Evolutionary conservation across 2,797 vertebrate genomes (phyloP).

Genomic region (Sandelia bainsii): DNA sequence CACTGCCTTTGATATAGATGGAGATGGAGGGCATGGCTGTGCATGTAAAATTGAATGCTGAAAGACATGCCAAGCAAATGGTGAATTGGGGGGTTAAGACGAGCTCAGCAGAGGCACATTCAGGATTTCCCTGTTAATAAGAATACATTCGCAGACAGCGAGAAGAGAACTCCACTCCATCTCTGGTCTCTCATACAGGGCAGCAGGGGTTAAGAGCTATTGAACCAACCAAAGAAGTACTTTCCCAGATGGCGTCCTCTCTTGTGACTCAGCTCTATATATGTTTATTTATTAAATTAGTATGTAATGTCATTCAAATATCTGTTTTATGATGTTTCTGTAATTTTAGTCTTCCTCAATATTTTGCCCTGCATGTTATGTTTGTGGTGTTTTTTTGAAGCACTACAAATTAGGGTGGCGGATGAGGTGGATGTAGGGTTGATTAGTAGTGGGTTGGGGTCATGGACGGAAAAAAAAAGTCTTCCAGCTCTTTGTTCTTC

Average conservation of each 20-base stretch:
- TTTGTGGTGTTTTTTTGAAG: conserved; percentile 6
- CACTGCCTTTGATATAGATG: conserved; percentile 74
- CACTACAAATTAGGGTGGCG: not conserved
- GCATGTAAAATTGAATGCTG: conserved; percentile 75
- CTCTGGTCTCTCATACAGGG: conserved; percentile 9
- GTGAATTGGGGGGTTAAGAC: conserved; percentile 66
- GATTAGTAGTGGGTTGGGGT: conserved; percentile 21
- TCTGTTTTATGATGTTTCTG: not conserved
- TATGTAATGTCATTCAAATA: not conserved
- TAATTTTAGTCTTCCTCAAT: not conserved
- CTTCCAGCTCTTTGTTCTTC: conserved; percentile 38
- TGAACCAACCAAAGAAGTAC: conserved; percentile 28
- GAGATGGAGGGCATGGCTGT: conserved; percentile 62
- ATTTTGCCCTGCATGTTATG: conserved; percentile 5
- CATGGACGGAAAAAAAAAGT: conserved; percentile 17
- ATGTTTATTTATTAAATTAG: conserved; percentile 4
- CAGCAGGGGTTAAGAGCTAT: conserved; percentile 47
- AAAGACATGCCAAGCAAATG: conserved; percentile 66
- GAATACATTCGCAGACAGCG: conserved; percentile 44
- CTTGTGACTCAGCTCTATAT: not conserved
- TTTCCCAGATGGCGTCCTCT: conserved; percentile 26
- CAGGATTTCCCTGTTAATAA: conserved; percentile 52
- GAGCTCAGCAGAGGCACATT: conserved; percentile 42
- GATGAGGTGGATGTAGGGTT: conserved; percentile 21
- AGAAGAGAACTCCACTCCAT: conserved; percentile 38